A percentile compares a stretch with the other conserved stretches of the same genome.
phyloP scores from a whole-genome alignment of 23 tunicate genomes.

The Diplosoma virens region DNA sequence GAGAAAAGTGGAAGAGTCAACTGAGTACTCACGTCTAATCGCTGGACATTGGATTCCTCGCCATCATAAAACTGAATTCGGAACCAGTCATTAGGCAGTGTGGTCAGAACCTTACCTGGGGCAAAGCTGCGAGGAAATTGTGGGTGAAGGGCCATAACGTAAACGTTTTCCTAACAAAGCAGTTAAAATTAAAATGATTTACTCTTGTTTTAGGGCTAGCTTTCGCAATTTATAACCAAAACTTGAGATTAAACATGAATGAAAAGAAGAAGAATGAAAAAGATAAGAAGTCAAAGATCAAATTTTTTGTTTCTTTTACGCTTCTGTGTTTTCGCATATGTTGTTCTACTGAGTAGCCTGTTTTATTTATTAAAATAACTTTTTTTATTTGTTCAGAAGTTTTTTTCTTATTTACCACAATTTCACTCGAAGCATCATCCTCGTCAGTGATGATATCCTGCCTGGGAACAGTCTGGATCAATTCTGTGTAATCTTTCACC shows the following conservation, averaged over 20 bases:
- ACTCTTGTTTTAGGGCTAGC: too few species aligned
- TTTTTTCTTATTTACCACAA: too few species aligned
- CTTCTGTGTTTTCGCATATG: too few species aligned
- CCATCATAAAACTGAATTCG: slow-evolving; percentile 58
- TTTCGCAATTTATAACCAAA: too few species aligned
- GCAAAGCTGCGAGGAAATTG: slow-evolving; percentile 56
- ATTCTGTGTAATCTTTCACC: slow-evolving; percentile 30
- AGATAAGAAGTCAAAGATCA: too few species aligned
- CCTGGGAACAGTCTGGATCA: slow-evolving; percentile 34
- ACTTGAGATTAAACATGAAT: too few species aligned
- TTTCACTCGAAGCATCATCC: slow-evolving; percentile 54
- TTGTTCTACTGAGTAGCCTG: too few species aligned
- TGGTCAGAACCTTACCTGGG: slow-evolving; percentile 36
- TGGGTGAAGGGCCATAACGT: slow-evolving; percentile 61
- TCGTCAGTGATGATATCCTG: slow-evolving; percentile 69
- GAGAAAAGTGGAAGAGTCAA: neutral
- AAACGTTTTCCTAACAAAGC: slow-evolving; percentile 30
- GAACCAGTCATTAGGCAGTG: slow-evolving; percentile 29
- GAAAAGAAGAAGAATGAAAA: too few species aligned
- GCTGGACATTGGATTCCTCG: slow-evolving; percentile 35
- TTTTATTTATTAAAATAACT: too few species aligned
- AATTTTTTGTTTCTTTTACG: too few species aligned
- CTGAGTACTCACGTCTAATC: slow-evolving; percentile 77
- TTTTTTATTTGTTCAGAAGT: too few species aligned
- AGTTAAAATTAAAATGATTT: neutral